Conservation (phyloP, 2,797 vertebrate genomes). For the Gymnodraco acuticeps region DNA sequence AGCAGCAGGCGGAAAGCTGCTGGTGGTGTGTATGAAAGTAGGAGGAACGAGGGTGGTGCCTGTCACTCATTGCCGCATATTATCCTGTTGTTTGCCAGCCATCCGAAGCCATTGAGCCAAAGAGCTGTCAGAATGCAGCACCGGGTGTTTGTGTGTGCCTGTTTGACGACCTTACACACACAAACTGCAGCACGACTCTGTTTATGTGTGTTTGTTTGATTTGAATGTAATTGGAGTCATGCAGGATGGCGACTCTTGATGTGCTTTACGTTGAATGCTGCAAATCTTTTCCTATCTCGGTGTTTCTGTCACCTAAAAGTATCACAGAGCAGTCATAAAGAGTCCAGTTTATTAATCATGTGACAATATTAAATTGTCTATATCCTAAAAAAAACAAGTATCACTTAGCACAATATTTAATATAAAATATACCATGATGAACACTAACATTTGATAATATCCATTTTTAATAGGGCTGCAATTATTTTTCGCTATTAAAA, state of each 20-base stretch:
- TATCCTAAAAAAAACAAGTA: neutral
- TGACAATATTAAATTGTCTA: neutral
- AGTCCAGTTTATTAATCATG: neutral
- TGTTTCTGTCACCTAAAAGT: slow-evolving; percentile 1
- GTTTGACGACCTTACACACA: slow-evolving; percentile 4
- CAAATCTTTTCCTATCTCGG: slow-evolving; percentile 6
- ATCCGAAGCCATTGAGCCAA: slow-evolving; percentile 39
- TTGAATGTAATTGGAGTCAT: slow-evolving; percentile 72
- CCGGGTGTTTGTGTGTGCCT: neutral
- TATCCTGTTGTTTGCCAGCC: slow-evolving; percentile 63
- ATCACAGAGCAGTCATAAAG: neutral
- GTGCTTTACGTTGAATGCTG: slow-evolving; percentile 28
- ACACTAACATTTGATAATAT: neutral
- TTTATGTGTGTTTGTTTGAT: slow-evolving; percentile 13
- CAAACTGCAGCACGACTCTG: slow-evolving; percentile 35
- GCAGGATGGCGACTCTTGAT: slow-evolving; percentile 73
- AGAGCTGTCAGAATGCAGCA: slow-evolving; percentile 35
- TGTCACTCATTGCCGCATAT: slow-evolving; percentile 77
- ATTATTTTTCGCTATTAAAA: too few species aligned
- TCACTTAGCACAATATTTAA: neutral
- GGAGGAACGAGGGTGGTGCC: slow-evolving; percentile 16
- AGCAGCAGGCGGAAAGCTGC: slow-evolving; percentile 26
- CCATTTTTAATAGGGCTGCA: too few species aligned
- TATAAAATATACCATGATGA: neutral
- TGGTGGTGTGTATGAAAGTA: neutral